A percentile compares a stretch with the other conserved stretches of the same genome.
phyloP scores from a whole-genome alignment of 2,797 vertebrate genomes.

The Diplodus sargus region DNA sequence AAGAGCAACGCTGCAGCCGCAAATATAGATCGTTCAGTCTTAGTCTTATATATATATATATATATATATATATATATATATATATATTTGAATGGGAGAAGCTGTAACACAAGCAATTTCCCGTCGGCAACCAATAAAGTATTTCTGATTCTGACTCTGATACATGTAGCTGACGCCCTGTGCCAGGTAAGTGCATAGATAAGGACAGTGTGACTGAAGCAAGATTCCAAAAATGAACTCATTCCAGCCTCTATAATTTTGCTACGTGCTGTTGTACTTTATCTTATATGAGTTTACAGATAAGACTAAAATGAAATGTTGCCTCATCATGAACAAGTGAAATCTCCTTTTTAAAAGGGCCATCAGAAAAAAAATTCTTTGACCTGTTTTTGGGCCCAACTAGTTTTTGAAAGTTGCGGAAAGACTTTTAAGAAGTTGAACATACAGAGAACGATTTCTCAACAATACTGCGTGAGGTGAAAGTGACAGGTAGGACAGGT shows the following conservation, averaged over 20 bases:
- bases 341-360: neutral
- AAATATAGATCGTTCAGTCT: neutral
- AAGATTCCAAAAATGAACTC: neutral
- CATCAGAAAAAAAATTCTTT: neutral
- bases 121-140: too few species aligned
- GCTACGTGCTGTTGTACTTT: neutral
- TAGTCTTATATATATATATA: neutral
- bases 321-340: constrained; percentile 20
- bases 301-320: constrained; percentile 2
- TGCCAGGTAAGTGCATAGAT: neutral
- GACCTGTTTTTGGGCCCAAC: neutral
- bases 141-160: neutral
- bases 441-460: too few species aligned
- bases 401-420: neutral
- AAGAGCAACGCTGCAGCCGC: neutral
- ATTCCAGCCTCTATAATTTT: neutral
- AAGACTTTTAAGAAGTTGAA: neutral
- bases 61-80: too few species aligned
- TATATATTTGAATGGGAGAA: too few species aligned
- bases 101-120: too few species aligned
- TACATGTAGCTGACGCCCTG: neutral
- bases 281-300: neutral
- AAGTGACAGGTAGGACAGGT: neutral
- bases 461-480: neutral
- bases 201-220: neutral